Percentiles rank a stretch among this genome's conserved stretches.
These are phyloP conservation scores for Chroicocephalus ridibundus DNA, from an alignment of 2,113 vertebrate species.

Conservation along the genomic window DNA sequence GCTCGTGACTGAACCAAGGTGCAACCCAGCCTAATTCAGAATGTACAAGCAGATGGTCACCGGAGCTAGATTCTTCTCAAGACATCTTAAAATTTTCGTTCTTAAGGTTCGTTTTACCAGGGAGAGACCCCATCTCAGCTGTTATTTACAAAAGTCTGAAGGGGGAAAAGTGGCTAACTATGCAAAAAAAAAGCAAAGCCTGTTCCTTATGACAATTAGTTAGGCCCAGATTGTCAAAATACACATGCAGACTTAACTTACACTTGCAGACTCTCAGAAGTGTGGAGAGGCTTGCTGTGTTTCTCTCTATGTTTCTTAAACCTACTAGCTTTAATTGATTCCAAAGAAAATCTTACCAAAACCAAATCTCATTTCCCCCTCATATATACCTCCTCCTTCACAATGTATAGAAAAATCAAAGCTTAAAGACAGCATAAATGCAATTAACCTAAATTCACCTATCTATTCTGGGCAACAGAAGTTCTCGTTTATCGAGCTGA, in stretches of 20 bases:
- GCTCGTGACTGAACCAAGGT: not conserved
- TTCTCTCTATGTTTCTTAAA: not conserved
- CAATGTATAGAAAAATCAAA: not conserved
- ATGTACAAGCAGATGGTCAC: not conserved
- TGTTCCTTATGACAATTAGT: not conserved
- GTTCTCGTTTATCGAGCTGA: not conserved
- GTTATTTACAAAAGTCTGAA: not conserved
- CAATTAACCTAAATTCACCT: not conserved
- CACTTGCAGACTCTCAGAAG: not conserved
- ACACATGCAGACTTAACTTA: not conserved
- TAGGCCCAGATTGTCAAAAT: not conserved
- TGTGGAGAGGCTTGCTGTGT: not conserved
- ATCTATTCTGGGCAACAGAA: not conserved
- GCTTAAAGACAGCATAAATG: not conserved
- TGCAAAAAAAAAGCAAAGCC: not conserved
- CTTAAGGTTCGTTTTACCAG: not conserved
- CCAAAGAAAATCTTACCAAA: not conserved
- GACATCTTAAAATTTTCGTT: not conserved
- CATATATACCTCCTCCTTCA: not conserved
- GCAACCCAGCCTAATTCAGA: not conserved
- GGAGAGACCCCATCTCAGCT: not conserved
- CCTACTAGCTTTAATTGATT: not conserved
- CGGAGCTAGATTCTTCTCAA: not conserved
- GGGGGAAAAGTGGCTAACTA: not conserved
- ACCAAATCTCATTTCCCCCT: not conserved